Conservation (phyloP, 2,888 invertebrate genomes). For the Parapristionchus giblindavisi region DNA sequence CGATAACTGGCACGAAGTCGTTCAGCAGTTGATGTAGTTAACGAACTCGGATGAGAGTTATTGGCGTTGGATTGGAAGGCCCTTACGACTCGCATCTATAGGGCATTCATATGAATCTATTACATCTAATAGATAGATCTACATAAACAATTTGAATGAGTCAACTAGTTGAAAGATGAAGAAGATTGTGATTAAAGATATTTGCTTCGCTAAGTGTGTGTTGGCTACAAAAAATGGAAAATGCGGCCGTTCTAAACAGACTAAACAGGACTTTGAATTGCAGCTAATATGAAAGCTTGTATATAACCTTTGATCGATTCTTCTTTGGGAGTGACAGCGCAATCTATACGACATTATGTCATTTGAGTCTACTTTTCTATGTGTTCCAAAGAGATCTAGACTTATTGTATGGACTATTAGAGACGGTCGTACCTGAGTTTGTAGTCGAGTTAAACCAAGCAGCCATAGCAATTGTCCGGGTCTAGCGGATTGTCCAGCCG, state of each 20-base stretch:
- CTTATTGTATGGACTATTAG: no score
- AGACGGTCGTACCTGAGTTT: conserved; percentile 68
- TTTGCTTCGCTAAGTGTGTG: no score
- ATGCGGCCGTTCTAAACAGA: no score
- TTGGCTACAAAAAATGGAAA: no score
- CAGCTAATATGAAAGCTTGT: no score
- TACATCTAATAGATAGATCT: conserved; percentile 53
- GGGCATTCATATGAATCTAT: no score
- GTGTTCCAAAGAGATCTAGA: no score
- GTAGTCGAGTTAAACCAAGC: conserved; percentile 65
- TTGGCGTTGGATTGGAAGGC: conserved; percentile 65
- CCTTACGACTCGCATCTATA: conserved; percentile 68
- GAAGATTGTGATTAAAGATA: background rate
- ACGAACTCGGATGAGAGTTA: conserved; percentile 63
- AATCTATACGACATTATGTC: no score
- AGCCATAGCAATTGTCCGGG: conserved; percentile 68
- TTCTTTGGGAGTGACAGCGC: no score
- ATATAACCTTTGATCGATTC: no score
- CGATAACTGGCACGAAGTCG: conserved; percentile 66
- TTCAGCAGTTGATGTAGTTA: conserved; percentile 66
- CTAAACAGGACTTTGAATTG: no score
- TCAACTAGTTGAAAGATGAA: background rate
- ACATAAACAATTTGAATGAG: background rate
- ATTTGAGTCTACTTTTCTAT: no score
- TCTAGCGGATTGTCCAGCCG: conserved; percentile 38